Conservation (phyloP, 2,797 vertebrate genomes). For the Glossophaga mutica region DNA sequence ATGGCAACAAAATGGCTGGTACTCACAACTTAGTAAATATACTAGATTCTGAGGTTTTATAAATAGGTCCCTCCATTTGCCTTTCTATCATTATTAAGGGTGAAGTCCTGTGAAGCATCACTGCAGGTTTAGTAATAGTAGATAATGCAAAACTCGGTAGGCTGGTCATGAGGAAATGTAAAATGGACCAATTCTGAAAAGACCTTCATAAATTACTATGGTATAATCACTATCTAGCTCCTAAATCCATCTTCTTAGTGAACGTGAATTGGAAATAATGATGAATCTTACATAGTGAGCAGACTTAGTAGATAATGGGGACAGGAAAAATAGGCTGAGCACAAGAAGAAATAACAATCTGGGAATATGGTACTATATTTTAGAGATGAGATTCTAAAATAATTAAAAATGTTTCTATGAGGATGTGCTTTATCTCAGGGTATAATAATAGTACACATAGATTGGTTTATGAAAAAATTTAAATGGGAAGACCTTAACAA, state of each 20-base stretch:
- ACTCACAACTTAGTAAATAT: slow-evolving; percentile 18
- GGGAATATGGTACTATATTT: background rate
- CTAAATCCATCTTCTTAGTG: slow-evolving; percentile 38
- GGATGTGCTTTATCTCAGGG: background rate
- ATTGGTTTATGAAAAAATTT: background rate
- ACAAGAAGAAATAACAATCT: background rate
- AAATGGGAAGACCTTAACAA: background rate
- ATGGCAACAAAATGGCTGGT: background rate
- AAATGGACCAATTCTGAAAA: slow-evolving; percentile 37
- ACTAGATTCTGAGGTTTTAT: background rate
- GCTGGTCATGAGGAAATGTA: background rate
- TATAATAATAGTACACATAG: background rate
- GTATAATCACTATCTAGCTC: background rate
- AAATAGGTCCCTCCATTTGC: background rate
- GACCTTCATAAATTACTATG: slow-evolving; percentile 49
- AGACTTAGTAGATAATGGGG: slow-evolving; percentile 1
- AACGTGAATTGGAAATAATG: slow-evolving; percentile 31
- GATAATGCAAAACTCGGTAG: background rate
- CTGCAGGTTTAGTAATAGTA: background rate
- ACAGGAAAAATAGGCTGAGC: background rate
- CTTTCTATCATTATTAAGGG: background rate
- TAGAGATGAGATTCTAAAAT: slow-evolving; percentile 32
- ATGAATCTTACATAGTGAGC: background rate
- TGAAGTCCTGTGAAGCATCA: background rate
- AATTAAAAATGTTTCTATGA: background rate